These are phyloP conservation scores for Eulemur rubriventer DNA, from an alignment of 2,797 vertebrate genomes.

Conservation along the genomic window DNA sequence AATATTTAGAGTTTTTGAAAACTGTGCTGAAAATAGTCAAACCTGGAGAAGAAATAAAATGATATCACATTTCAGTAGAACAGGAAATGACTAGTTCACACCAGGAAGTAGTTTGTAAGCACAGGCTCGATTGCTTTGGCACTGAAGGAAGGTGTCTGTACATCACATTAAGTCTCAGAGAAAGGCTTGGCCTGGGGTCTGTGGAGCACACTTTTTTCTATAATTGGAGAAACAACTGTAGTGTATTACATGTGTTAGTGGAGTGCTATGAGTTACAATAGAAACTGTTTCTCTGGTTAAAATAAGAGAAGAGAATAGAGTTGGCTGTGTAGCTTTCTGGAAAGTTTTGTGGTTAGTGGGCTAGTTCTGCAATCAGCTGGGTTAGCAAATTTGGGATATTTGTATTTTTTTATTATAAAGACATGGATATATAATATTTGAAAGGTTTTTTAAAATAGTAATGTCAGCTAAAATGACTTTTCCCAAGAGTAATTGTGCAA, in stretches of 20 bases:
- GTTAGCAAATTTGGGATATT: constrained; percentile 18
- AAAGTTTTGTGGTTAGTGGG: constrained; percentile 47
- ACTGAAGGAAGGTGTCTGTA: neutral
- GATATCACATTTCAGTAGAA: neutral
- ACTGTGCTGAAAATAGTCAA: neutral
- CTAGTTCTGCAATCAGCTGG: constrained; percentile 1
- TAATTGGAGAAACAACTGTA: constrained; percentile 50
- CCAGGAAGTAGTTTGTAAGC: neutral
- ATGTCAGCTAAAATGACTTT: constrained; percentile 24
- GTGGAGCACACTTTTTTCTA: neutral
- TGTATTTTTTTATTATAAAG: constrained; percentile 39
- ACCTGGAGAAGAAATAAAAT: neutral
- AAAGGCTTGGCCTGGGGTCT: neutral
- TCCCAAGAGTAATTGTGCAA: neutral
- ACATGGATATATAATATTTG: constrained; percentile 15
- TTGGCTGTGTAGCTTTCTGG: neutral
- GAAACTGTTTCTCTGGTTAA: constrained; percentile 31
- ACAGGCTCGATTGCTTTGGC: neutral
- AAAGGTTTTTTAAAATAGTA: constrained; percentile 25
- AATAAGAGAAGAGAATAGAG: neutral
- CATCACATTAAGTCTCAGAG: neutral
- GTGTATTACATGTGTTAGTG: neutral
- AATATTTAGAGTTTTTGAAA: neutral
- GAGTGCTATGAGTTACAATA: constrained; percentile 8
- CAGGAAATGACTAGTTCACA: neutral